These are phyloP conservation scores for Cheirogaleus major DNA, from an alignment of 2,797 vertebrate species.

Conservation along the genomic window DNA sequence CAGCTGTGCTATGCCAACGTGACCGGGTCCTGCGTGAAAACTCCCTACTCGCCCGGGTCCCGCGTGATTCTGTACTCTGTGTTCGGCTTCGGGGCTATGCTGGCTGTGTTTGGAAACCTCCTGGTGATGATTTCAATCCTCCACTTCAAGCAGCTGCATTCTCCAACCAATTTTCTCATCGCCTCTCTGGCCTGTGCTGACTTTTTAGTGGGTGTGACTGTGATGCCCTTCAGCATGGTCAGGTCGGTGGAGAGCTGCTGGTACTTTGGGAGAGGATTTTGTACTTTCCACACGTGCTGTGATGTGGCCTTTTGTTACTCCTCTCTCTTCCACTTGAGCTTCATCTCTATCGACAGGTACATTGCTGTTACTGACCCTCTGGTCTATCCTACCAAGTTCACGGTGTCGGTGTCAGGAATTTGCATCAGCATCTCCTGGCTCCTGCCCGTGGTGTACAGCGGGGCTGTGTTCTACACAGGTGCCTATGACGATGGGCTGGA, in stretches of 20 bases:
- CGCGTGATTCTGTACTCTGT: constrained; percentile 4
- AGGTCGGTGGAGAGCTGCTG: constrained; percentile 74
- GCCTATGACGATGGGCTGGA: not conserved
- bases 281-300: constrained; percentile 35
- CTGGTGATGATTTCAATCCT: constrained; percentile 72
- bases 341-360: constrained; percentile 81
- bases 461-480: not conserved
- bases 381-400: constrained; percentile 47
- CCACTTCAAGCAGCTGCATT: constrained; percentile 77
- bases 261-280: constrained; percentile 66
- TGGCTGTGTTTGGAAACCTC: constrained; percentile 69
- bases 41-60: not conserved
- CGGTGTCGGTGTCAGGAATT: not conserved
- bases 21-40: constrained; percentile 63
- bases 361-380: constrained; percentile 37
- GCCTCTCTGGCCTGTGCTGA: constrained; percentile 74
- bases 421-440: not conserved
- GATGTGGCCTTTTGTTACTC: not conserved
- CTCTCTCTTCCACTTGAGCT: constrained; percentile 84
- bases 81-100: constrained; percentile 33
- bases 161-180: constrained; percentile 74
- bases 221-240: constrained; percentile 78
- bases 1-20: constrained; percentile 54
- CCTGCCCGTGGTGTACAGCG: not conserved
- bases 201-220: constrained; percentile 53